These are phyloP conservation scores for Drosophila sulfurigaster DNA, from an alignment of 1,140 invertebrate genomes.

Conservation along the genomic window DNA sequence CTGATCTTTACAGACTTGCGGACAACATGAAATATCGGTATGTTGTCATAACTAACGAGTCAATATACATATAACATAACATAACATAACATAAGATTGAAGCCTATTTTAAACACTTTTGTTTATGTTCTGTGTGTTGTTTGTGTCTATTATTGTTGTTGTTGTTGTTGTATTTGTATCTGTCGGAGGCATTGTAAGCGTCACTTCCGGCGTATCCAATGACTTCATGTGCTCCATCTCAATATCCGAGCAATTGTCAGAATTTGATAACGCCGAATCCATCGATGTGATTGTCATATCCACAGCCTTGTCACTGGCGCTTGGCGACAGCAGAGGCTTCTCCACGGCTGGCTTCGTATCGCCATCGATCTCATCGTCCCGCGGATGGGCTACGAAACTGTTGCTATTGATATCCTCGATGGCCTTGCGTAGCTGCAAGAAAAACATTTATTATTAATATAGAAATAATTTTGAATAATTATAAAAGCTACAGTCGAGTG, in stretches of 20 bases:
- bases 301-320: conserved; percentile 76
- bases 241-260: conserved; percentile 84
- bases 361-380: conserved; percentile 48
- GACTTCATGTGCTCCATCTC: conserved; percentile 82
- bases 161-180: conserved; percentile 36
- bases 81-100: conserved; percentile 3
- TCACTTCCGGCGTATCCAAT: conserved; percentile 49
- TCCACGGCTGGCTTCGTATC: conserved; percentile 59
- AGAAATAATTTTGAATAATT: neutral
- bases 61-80: neutral
- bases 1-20: conserved; percentile 61
- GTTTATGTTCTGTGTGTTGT: conserved; percentile 56
- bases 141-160: conserved; percentile 50
- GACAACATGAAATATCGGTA: conserved; percentile 33
- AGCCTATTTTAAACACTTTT: conserved; percentile 45
- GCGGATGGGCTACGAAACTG: conserved; percentile 85
- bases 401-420: conserved; percentile 95
- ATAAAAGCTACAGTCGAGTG: too few species aligned
- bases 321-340: conserved; percentile 62
- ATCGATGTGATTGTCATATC: conserved; percentile 83
- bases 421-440: conserved; percentile 90
- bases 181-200: conserved; percentile 49
- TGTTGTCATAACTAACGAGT: conserved; percentile 23
- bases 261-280: conserved; percentile 84
- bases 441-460: conserved; percentile 25